A percentile compares a stretch with the other conserved stretches of the same genome.
Evolutionary conservation across 2,888 invertebrate genomes (phyloP).

Genomic region (Apotomis capreana): DNA sequence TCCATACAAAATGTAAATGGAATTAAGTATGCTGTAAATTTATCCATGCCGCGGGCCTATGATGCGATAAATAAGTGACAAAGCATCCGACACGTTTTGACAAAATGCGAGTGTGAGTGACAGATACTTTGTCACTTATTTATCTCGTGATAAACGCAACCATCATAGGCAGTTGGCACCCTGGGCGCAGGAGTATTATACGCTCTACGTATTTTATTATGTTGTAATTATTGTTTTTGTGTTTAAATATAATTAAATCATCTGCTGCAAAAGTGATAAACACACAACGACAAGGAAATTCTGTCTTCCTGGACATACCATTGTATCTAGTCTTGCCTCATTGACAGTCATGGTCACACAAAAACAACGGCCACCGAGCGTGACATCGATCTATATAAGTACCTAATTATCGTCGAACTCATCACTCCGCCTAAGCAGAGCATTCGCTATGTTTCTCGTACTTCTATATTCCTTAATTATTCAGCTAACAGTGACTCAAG

Average conservation of each 20-base stretch:
- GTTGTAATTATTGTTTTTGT: background rate
- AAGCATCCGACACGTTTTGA: no score
- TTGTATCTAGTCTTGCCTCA: slow-evolving; percentile 62
- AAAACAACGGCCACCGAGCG: slow-evolving; percentile 70
- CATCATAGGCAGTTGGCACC: no score
- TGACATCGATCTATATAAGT: slow-evolving; percentile 75
- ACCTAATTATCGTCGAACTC: slow-evolving; percentile 67
- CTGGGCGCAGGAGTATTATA: background rate
- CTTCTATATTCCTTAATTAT: slow-evolving; percentile 49
- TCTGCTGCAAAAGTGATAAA: slow-evolving; percentile 13
- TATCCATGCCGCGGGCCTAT: no score
- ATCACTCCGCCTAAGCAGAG: slow-evolving; percentile 56
- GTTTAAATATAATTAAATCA: background rate
- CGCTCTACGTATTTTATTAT: background rate
- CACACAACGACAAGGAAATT: slow-evolving; percentile 51
- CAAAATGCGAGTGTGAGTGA: no score
- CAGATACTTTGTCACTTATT: no score
- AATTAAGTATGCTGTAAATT: no score
- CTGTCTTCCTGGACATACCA: slow-evolving; percentile 56
- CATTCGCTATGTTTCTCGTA: slow-evolving; percentile 66
- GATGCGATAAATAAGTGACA: no score
- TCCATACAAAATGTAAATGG: no score
- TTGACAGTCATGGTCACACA: slow-evolving; percentile 63
- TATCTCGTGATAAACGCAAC: no score
- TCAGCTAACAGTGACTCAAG: slow-evolving; percentile 55